phyloP scores from a whole-genome alignment of 2,113 vertebrate genomes.

The Riparia riparia region DNA sequence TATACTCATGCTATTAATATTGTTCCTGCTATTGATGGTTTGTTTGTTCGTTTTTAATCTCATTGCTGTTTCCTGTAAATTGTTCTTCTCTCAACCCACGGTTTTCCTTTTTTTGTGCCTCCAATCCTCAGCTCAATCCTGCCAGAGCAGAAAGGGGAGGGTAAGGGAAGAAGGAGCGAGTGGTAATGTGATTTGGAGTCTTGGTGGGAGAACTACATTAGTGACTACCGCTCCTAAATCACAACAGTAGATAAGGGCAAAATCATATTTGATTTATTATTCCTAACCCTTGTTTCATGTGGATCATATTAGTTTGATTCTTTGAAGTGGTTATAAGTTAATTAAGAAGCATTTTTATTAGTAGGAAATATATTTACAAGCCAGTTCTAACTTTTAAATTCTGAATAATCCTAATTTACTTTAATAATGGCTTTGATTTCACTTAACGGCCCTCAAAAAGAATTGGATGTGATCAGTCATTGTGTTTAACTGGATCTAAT shows the following conservation, averaged over 20 bases:
- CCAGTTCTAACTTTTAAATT: neutral
- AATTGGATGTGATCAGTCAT: neutral
- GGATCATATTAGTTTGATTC: neutral
- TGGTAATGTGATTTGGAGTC: neutral
- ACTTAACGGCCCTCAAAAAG: neutral
- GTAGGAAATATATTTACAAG: neutral
- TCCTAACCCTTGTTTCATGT: neutral
- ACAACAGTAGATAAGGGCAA: neutral
- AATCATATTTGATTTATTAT: accelerated
- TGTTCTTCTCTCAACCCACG: neutral
- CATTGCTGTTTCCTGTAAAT: neutral
- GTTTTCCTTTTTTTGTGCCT: neutral
- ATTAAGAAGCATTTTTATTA: neutral
- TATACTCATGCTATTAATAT: neutral
- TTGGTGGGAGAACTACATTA: neutral
- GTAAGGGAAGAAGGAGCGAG: accelerated
- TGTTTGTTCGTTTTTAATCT: neutral
- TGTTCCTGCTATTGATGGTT: neutral
- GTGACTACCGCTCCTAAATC: neutral
- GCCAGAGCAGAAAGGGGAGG: accelerated
- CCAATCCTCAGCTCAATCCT: neutral
- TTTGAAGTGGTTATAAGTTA: neutral
- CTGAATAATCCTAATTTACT: neutral
- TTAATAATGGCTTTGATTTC: neutral
- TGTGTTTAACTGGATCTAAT: neutral